Evolutionary conservation across 2,797 vertebrate genomes (phyloP).

Genomic region (Onychomys leucogaster): DNA sequence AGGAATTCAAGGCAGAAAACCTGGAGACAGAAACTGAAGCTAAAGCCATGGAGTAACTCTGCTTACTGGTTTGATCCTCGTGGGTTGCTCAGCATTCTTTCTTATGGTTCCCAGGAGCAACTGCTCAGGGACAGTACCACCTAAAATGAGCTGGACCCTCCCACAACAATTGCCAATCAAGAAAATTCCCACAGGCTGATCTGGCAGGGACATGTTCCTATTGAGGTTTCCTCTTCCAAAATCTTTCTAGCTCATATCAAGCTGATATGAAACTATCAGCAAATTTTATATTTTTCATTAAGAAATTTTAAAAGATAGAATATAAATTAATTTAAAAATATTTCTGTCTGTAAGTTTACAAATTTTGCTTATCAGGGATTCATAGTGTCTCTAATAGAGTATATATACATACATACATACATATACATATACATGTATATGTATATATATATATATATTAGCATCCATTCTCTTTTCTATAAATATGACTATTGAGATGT

Average conservation of each 20-base stretch:
- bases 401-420: neutral
- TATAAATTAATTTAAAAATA: conserved; percentile 19
- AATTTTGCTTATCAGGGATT: neutral
- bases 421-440: too few species aligned
- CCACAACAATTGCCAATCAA: neutral
- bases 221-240: neutral
- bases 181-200: neutral
- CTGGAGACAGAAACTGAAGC: neutral
- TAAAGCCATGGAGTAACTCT: too few species aligned
- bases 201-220: neutral
- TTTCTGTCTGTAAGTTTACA: neutral
- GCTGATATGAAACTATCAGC: neutral
- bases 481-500: neutral
- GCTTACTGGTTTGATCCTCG: neutral
- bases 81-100: neutral
- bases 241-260: neutral
- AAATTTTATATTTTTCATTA: neutral
- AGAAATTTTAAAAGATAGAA: neutral
- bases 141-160: neutral
- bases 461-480: neutral
- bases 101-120: neutral
- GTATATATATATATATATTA: neutral
- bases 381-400: neutral
- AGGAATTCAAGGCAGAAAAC: neutral
- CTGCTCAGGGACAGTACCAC: neutral